Evolutionary conservation across 2,113 vertebrate species (phyloP), one percentile per base, ranked within the genome.

Genomic region (Syngnathus scovelli): DNA sequence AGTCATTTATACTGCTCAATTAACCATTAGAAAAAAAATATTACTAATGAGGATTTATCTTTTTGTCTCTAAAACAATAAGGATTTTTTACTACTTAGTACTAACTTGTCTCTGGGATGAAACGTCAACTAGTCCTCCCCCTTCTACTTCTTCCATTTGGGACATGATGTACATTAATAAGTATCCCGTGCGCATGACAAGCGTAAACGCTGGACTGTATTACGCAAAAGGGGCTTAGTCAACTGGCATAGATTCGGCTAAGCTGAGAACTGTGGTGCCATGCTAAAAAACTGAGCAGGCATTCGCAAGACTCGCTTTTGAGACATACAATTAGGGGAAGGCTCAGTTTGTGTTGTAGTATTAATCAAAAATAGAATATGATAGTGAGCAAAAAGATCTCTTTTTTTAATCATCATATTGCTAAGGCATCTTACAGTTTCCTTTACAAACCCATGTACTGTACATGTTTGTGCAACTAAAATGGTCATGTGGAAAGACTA

Each of bases 201-300:
- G 61, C 33, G 69, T 54, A 10, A 4, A 12, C 21, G n/a, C 9
- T 1, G 8, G 10, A 54, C 21, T 12, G 52, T 77, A 58, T 86
- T 88, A 83, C 66, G 77, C 77, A 84, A 85, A 85, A 79, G 52
- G 51, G 16, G 76, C 76, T 86, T 82, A 79, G 81, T 83, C 79
- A 83, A 76, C 65, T 86, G 79, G 85, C 83, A 83, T 73, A 83
- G 74, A 81, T 84, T 84, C 64, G 70, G 64, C 61, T 72, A 78
- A 82, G 64, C 75, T 77, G 78, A 82, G 74, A 64, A 54, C 21
- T 10, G 51, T 49, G 41, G 68, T 79, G 75, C 61, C 68, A 67
- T 23, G 64, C 67, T 77, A 66, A 66, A 83, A 33, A 82, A 79
- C 72, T 68, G 78, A 81, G 79, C 13, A 64, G 71, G 65, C 65